A percentile compares a stretch with the other conserved stretches of the same genome.
Conservation (phyloP, 2,113 vertebrate species). For the Ammospiza caudacuta region DNA sequence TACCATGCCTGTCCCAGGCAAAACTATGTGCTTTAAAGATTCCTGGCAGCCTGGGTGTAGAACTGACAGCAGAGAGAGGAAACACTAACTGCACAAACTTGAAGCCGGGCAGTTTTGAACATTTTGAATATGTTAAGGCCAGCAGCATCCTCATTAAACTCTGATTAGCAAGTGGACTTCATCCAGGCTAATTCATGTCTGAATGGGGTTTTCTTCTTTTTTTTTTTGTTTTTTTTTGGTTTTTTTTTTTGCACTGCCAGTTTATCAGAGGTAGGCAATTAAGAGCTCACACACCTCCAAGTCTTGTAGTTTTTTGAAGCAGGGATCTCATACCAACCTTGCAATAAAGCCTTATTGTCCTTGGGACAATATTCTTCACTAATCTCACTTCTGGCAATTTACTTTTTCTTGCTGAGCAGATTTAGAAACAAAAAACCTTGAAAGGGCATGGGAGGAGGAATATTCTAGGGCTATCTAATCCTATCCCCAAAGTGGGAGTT, state of each 20-base stretch:
- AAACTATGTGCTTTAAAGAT: constrained; percentile 67
- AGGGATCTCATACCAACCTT: constrained; percentile 74
- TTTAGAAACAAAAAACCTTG: constrained; percentile 81
- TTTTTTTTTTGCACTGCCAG: constrained; percentile 8
- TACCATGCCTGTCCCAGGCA: constrained; percentile 35
- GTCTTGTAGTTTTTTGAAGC: constrained; percentile 76
- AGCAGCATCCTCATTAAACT: constrained; percentile 79
- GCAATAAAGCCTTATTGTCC: constrained; percentile 80
- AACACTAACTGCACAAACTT: constrained; percentile 60
- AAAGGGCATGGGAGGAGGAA: constrained; percentile 74
- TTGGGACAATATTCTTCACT: constrained; percentile 81
- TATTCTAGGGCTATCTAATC: constrained; percentile 79
- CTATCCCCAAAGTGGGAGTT: constrained; percentile 78
- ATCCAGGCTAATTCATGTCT: constrained; percentile 76
- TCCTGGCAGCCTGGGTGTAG: background rate
- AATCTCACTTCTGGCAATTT: constrained; percentile 88
- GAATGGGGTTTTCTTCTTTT: constrained; percentile 59
- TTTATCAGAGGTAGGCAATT: constrained; percentile 84
- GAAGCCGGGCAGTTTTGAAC: constrained; percentile 62
- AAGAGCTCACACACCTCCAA: constrained; percentile 82
- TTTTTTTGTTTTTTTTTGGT: background rate
- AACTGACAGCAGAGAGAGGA: constrained; percentile 57
- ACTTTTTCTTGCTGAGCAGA: constrained; percentile 83
- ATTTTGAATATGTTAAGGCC: constrained; percentile 68
- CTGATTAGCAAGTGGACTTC: constrained; percentile 82